Evolutionary conservation across 2,888 invertebrate species (phyloP).

Genomic region (Seira ritae): DNA sequence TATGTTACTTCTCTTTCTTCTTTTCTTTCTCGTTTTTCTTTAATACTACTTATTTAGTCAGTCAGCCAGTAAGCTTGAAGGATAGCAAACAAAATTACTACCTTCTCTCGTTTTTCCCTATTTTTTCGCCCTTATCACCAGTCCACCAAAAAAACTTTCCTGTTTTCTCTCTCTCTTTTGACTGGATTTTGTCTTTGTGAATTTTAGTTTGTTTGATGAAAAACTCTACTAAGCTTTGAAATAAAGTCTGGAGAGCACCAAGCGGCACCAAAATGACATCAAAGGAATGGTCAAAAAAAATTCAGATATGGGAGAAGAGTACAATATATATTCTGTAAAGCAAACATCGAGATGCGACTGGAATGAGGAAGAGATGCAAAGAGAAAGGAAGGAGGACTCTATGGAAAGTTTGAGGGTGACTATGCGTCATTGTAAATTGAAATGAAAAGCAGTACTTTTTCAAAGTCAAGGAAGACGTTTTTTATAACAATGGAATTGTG

Average conservation of each 20-base stretch:
- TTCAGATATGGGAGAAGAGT: background rate
- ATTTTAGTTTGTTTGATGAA: slow-evolving; percentile 49
- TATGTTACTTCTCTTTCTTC: slow-evolving; percentile 32
- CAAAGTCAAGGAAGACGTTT: slow-evolving; percentile 52
- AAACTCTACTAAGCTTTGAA: slow-evolving; percentile 52
- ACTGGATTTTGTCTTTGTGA: slow-evolving; percentile 61
- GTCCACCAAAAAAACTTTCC: slow-evolving; percentile 42
- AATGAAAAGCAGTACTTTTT: slow-evolving; percentile 61
- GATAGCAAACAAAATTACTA: slow-evolving; percentile 65
- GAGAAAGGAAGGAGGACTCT: slow-evolving; percentile 42
- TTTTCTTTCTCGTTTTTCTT: slow-evolving; percentile 20
- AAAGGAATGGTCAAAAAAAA: slow-evolving; percentile 52
- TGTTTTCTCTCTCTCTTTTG: slow-evolving; percentile 28
- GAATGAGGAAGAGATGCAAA: slow-evolving; percentile 55
- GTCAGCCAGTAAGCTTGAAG: slow-evolving; percentile 63
- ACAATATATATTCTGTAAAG: slow-evolving; percentile 34
- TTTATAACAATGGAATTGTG: background rate
- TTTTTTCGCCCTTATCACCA: slow-evolving; percentile 50
- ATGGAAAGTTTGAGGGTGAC: slow-evolving; percentile 39
- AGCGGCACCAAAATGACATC: slow-evolving; percentile 51
- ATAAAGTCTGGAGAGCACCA: slow-evolving; percentile 52
- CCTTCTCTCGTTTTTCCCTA: slow-evolving; percentile 34
- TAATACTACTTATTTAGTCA: slow-evolving; percentile 62
- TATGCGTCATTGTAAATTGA: slow-evolving; percentile 56
- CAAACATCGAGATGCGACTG: slow-evolving; percentile 60